Evolutionary conservation across 1,140 invertebrate genomes (phyloP), one percentile per base, ranked within the genome.

Genomic region (Carcinoscorpius rotundicauda): DNA sequence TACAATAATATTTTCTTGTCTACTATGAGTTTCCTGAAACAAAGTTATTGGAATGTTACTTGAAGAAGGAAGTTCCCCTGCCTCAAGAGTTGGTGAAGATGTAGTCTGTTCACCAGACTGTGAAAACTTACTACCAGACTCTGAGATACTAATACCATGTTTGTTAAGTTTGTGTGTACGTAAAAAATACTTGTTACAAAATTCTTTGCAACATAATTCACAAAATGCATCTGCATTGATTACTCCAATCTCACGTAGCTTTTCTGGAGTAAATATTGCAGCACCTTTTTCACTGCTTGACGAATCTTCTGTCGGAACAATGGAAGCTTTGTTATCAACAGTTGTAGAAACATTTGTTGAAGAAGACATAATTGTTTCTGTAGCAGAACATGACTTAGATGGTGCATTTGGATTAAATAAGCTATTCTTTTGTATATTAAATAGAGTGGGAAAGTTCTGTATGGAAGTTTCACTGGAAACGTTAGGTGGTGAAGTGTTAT

Each of bases 151-250:
- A 55, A 82, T 79, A 29, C 81, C 81, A 73, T 83, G 82, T 70
- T 82, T 82, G 70, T 82, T 83, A 76, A 90, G 82, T 71, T 94
- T 92, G 76, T 97, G 93, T 11, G 91, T 93, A 51, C 89, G 83
- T 29, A 97, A 76, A 74, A 95, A 96, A 73, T 95, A 95, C 74
- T 95, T 93, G 75, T 96, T 97, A 76, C 89, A 91, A 76, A 95
- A 92, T 78, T 96, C 93, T 75, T 96, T 96, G 74, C 89, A 89
- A 75, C 93, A 97, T 59, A 95, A 84, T 73, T 95, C 91, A 77
- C 93, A 97, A 75, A 93, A 96, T 9, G 89, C 88, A 71, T 93
- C 89, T 3, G 87, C 84, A 76, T 91, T 90, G 67, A 89, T 85
- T 0, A 93, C 86, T 6, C 89, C 89, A 51, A 91, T 78, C 65